Conservation (phyloP, 2,888 invertebrate genomes). For the Cremastinae sp. region DNA sequence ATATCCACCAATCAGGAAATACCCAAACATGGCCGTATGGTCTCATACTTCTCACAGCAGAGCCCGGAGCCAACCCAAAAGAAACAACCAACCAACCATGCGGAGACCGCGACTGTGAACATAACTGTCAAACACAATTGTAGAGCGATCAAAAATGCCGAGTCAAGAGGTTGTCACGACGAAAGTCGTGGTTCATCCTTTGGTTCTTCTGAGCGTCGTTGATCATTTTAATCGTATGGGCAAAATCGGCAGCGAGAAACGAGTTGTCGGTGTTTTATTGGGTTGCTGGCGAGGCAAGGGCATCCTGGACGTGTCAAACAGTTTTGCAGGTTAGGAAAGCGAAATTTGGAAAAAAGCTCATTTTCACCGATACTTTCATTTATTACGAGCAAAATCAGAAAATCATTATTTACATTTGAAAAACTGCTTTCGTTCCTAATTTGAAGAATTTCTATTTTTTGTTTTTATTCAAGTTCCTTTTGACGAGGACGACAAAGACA, state of each 20-base stretch:
- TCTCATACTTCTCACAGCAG: too few relatives aligned
- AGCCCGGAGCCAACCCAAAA: too few relatives aligned
- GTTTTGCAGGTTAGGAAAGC: slow-evolving; percentile 96
- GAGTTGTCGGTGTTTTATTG: slow-evolving; percentile 98
- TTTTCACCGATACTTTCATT: too few relatives aligned
- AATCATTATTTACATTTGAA: too few relatives aligned
- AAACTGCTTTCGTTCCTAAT: too few relatives aligned
- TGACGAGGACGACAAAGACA: slow-evolving; percentile 99
- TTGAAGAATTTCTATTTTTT: too few relatives aligned
- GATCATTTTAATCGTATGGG: slow-evolving; percentile 99
- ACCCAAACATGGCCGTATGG: too few relatives aligned
- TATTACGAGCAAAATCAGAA: too few relatives aligned
- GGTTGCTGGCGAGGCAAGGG: slow-evolving; percentile 98
- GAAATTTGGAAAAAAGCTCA: neutral
- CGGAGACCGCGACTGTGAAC: too few relatives aligned
- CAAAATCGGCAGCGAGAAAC: slow-evolving; percentile 98
- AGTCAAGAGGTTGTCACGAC: slow-evolving; percentile 86
- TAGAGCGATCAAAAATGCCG: slow-evolving; percentile 82
- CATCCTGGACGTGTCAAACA: slow-evolving; percentile 98
- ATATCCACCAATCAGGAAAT: too few relatives aligned
- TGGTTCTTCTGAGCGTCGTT: slow-evolving; percentile 98
- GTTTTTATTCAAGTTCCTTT: slow-evolving; percentile 91
- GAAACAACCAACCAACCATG: too few relatives aligned
- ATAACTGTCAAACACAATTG: too few relatives aligned
- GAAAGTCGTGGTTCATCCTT: slow-evolving; percentile 99